Percentiles rank a stretch among this genome's conserved stretches.
Conservation (phyloP, 2,888 invertebrate species). For the Drosophila buzzatii region DNA sequence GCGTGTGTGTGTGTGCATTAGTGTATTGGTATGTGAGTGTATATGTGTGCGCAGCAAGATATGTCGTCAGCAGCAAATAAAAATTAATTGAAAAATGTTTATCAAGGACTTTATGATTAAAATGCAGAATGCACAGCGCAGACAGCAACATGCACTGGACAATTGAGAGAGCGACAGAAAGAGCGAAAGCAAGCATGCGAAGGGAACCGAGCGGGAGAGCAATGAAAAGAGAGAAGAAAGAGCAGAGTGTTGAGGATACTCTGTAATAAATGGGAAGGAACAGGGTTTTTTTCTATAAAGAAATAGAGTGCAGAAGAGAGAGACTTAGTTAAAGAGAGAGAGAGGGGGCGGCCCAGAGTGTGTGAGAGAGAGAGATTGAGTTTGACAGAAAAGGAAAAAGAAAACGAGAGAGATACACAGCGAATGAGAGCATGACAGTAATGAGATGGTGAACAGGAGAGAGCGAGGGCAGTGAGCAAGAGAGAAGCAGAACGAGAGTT, state of each 20-base stretch:
- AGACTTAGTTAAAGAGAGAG: neutral
- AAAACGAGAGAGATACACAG: no score
- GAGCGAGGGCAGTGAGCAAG: neutral
- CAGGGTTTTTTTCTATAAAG: neutral
- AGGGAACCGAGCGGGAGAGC: neutral
- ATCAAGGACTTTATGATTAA: constrained; percentile 78
- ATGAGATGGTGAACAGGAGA: neutral
- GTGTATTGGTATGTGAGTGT: neutral
- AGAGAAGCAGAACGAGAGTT: no score
- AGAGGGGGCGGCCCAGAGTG: no score
- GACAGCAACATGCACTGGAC: constrained; percentile 10
- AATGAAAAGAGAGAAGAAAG: neutral
- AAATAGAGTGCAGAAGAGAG: neutral
- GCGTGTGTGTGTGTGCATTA: neutral
- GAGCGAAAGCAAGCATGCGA: neutral
- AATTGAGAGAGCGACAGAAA: neutral
- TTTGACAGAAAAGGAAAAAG: no score
- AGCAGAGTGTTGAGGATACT: neutral
- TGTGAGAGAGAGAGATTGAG: no score
- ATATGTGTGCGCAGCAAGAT: constrained; percentile 56
- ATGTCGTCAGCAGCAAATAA: constrained; percentile 79
- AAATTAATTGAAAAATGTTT: constrained; percentile 81
- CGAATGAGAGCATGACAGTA: no score
- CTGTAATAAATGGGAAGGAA: neutral
- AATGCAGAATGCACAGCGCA: constrained; percentile 48